Base-by-base conservation (phyloP, 1,140 invertebrate species). In the Drosophila orosa region DNA sequence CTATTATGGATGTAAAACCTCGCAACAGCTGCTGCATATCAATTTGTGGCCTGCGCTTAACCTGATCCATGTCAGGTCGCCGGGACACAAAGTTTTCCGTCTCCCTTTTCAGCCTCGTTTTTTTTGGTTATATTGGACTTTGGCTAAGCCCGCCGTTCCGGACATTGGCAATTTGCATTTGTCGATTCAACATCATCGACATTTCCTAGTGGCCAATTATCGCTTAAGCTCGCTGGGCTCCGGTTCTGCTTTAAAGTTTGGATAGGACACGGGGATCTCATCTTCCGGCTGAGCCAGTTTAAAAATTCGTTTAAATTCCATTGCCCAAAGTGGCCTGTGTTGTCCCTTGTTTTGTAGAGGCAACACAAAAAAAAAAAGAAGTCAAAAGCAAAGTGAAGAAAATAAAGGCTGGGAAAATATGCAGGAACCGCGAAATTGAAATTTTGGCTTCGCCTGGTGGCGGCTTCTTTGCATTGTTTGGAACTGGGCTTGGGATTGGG, bases 401-500 rank as follows among this genome's bases (percentile, higher is more conserved):
- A 60, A 56, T 56, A 76, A 73, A 79, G 83, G 84, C 79, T 87
- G 79, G 85, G 77, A 89, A 89, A 89, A 89, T 89, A 84, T 90
- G 85, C 83, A 84, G 85, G 61, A 89, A 89, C 84, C 84, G 84
- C 84, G 84, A 89, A 89, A 89, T 89, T 89, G 84, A 89, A 89
- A 89, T 89, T 89, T 89, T 78, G 77, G 84, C 84, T 89, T 89
- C 84, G 83, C 83, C 73, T 59, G 75, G 77, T 79, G 81, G 77
- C 76, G 86, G 78, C 62, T 67, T 78, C 52, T 77, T 52, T 58
- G 74, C 65, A 77, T 73, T 77, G 60, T 78, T 77, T 45, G 22
- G 22, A 25, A 60, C 52, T 29, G 58, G 48, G 25, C 15, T 8
- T 50, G 5, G 10, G 9, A 48, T 22, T 31, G 47, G 66, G 56